Evolutionary conservation across 2,113 vertebrate species (phyloP).

Genomic region (Brachirus orientalis): DNA sequence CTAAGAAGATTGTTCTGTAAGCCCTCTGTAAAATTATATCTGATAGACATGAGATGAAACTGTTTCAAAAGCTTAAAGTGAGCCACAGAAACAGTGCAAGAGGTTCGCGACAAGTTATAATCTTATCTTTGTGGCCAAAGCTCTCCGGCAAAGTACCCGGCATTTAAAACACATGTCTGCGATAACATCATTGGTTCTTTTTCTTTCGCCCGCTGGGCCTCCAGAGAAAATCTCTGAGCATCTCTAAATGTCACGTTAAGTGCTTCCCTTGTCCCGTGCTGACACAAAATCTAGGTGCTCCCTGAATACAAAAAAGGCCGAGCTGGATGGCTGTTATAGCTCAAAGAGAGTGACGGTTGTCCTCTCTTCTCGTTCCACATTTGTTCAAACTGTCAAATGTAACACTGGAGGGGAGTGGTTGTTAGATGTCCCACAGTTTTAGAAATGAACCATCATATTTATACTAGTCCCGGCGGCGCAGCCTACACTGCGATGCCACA

Average conservation of each 20-base stretch:
- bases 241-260: slow-evolving; percentile 79
- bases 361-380: slow-evolving; percentile 40
- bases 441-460: too few relatives aligned
- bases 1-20: slow-evolving; percentile 72
- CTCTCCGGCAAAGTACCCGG: slow-evolving; percentile 25
- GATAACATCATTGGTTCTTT: slow-evolving; percentile 71
- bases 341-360: slow-evolving; percentile 44
- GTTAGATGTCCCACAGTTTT: too few relatives aligned
- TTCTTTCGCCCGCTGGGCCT: slow-evolving; percentile 51
- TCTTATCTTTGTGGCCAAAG: slow-evolving; percentile 61
- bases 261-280: slow-evolving; percentile 72
- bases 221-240: slow-evolving; percentile 63
- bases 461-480: too few relatives aligned
- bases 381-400: slow-evolving; percentile 59
- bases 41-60: slow-evolving; percentile 63
- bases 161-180: slow-evolving; percentile 75
- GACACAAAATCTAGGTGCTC: slow-evolving; percentile 56
- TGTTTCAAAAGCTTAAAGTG: slow-evolving; percentile 68
- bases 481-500: too few relatives aligned
- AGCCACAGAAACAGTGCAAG: slow-evolving; percentile 47
- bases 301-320: slow-evolving; percentile 67
- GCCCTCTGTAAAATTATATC: slow-evolving; percentile 60
- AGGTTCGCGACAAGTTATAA: slow-evolving; percentile 54
- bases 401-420: too few relatives aligned
- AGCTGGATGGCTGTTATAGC: slow-evolving; percentile 55